These are phyloP conservation scores for Enoplosus armatus DNA, from an alignment of 2,797 vertebrate species.

Conservation along the genomic window DNA sequence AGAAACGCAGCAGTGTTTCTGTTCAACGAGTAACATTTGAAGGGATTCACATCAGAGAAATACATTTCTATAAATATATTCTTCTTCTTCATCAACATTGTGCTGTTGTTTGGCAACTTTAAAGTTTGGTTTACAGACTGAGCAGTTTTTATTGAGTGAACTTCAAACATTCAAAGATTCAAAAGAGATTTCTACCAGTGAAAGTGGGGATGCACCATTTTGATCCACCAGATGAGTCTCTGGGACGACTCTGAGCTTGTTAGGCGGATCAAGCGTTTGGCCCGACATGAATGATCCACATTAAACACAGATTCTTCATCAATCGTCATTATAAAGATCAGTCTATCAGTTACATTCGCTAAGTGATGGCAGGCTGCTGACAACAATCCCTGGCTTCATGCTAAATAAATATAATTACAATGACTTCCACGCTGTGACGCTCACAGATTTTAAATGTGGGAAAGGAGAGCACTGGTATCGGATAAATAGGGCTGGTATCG, in stretches of 20 bases:
- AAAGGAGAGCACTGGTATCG: background rate
- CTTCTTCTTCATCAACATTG: background rate
- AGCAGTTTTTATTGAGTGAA: background rate
- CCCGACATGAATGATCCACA: background rate
- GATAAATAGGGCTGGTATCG: background rate
- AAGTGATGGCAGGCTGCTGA: too few species aligned
- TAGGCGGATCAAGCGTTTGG: too few species aligned
- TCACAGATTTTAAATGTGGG: background rate
- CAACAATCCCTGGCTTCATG: background rate
- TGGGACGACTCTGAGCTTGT: background rate
- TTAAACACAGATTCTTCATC: background rate
- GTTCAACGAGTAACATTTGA: background rate
- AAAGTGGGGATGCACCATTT: background rate
- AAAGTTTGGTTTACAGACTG: background rate
- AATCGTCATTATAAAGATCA: background rate
- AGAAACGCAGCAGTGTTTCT: background rate
- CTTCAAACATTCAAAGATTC: too few species aligned
- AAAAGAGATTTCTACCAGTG: too few species aligned
- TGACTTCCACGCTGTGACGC: background rate
- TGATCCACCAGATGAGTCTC: background rate
- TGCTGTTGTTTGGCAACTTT: background rate
- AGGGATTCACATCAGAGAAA: conserved; percentile 3
- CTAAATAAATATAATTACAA: background rate
- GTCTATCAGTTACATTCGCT: background rate
- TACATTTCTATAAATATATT: background rate